A percentile compares a stretch with the other conserved stretches of the same genome.
Evolutionary conservation across 2,888 invertebrate genomes (phyloP).

Genomic region (Adineta ricciae): DNA sequence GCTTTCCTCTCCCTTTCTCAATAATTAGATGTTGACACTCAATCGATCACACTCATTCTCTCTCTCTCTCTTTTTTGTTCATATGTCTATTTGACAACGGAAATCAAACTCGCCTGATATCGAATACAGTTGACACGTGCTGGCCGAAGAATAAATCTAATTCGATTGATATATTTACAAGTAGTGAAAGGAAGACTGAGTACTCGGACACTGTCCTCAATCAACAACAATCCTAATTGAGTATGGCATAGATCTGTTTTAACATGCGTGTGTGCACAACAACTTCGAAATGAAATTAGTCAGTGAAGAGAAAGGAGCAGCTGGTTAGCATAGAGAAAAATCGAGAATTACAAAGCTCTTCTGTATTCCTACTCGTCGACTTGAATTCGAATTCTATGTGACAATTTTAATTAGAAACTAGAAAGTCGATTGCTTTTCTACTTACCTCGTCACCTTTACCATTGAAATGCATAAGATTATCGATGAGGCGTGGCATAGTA

Average conservation of each 20-base stretch:
- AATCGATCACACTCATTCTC: not conserved
- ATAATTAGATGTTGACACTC: conserved; percentile 13
- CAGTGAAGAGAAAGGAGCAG: not conserved
- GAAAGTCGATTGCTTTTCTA: not conserved
- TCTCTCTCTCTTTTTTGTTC: not conserved
- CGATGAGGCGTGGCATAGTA: not conserved
- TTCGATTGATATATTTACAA: conserved; percentile 9
- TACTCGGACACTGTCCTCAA: not conserved
- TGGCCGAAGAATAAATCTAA: not conserved
- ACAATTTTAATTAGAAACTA: not conserved
- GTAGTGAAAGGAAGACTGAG: not conserved
- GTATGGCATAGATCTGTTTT: conserved; percentile 8
- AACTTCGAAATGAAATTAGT: not conserved
- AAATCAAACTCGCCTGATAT: not conserved
- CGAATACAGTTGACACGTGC: not conserved
- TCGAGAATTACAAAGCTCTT: not conserved
- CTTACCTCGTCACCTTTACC: conserved; percentile 4
- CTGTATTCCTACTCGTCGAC: not conserved
- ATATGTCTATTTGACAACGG: conserved; percentile 9
- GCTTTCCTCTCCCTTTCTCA: not conserved
- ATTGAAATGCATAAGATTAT: not conserved
- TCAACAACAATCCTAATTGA: not conserved
- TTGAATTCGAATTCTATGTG: not conserved
- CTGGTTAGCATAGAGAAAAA: not conserved
- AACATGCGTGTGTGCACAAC: not conserved